Evolutionary conservation across 1,140 invertebrate species (phyloP).

Genomic region (Zaprionus camerounensis): DNA sequence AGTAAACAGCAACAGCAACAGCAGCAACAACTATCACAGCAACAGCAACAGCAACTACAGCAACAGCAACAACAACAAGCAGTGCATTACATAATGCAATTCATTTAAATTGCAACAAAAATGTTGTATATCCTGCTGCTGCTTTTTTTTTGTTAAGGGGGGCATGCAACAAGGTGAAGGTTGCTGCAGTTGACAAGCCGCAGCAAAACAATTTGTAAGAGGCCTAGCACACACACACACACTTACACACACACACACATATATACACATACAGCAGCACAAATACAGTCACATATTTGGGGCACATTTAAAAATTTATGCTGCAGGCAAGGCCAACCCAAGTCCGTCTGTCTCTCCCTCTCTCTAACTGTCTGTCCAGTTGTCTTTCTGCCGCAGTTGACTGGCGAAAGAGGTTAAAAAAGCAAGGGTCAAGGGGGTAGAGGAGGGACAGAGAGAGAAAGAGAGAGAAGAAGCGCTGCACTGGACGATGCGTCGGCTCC

Average conservation of each 20-base stretch:
- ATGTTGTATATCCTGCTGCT: conserved; percentile 52
- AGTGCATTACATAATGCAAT: conserved; percentile 43
- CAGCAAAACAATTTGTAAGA: conserved; percentile 51
- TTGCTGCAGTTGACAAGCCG: conserved; percentile 75
- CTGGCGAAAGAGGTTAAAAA: conserved; percentile 35
- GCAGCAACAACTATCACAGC: not conserved
- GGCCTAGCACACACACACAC: not conserved
- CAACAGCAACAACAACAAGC: not conserved
- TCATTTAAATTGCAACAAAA: conserved; percentile 24
- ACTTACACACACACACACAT: not conserved
- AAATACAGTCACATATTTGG: conserved; percentile 26
- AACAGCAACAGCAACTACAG: not conserved
- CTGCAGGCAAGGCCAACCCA: conserved; percentile 66
- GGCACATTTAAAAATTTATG: conserved; percentile 75
- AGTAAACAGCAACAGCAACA: not conserved
- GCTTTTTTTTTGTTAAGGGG: conserved; percentile 29
- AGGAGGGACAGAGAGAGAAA: not conserved
- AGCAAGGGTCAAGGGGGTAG: not conserved
- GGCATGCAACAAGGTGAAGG: conserved; percentile 74
- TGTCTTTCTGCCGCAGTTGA: conserved; percentile 17
- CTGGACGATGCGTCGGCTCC: conserved; percentile 22
- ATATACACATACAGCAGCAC: not conserved
- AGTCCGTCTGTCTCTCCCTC: not conserved
- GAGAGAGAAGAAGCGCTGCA: not conserved
- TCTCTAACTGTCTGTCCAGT: not conserved